A percentile compares a stretch with the other conserved stretches of the same genome.
These are phyloP conservation scores for Dromas ardeola DNA, from an alignment of 2,113 vertebrate species.

Conservation along the genomic window DNA sequence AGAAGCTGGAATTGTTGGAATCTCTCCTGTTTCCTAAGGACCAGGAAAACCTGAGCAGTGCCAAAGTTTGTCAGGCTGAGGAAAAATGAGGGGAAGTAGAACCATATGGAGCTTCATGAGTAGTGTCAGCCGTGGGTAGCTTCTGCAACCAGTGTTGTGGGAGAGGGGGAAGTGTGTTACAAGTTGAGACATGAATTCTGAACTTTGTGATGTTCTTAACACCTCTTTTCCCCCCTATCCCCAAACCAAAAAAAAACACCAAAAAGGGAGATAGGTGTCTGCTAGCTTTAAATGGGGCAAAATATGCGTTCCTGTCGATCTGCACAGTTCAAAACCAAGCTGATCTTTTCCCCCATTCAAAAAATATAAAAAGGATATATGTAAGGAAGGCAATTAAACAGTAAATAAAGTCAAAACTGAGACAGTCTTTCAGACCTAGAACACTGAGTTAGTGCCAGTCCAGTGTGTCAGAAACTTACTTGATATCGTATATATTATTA, in stretches of 20 bases:
- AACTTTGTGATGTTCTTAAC: constrained; percentile 10
- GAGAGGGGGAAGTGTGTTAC: constrained; percentile 1
- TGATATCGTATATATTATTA: not conserved
- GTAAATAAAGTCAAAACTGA: not conserved
- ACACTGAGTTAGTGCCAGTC: not conserved
- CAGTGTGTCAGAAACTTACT: not conserved
- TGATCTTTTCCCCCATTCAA: not conserved
- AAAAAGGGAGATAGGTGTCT: not conserved
- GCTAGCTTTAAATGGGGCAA: not conserved
- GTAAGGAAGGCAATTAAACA: not conserved
- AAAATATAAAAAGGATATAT: not conserved
- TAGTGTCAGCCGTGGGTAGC: constrained; percentile 35
- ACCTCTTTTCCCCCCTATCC: not conserved
- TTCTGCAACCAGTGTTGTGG: constrained; percentile 19
- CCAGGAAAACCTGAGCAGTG: constrained; percentile 14
- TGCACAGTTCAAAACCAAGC: not conserved
- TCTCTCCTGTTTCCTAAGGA: constrained; percentile 4
- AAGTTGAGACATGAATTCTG: constrained; percentile 12
- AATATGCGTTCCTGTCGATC: fast-evolving
- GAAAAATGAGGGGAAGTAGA: constrained; percentile 30
- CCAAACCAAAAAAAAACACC: not conserved
- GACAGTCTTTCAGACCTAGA: not conserved
- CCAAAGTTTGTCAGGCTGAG: constrained; percentile 25
- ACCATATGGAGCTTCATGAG: constrained; percentile 22
- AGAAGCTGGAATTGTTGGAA: not conserved